Evolutionary conservation across 1,140 invertebrate species (phyloP).

Genomic region (Drosophila sturtevanti): DNA sequence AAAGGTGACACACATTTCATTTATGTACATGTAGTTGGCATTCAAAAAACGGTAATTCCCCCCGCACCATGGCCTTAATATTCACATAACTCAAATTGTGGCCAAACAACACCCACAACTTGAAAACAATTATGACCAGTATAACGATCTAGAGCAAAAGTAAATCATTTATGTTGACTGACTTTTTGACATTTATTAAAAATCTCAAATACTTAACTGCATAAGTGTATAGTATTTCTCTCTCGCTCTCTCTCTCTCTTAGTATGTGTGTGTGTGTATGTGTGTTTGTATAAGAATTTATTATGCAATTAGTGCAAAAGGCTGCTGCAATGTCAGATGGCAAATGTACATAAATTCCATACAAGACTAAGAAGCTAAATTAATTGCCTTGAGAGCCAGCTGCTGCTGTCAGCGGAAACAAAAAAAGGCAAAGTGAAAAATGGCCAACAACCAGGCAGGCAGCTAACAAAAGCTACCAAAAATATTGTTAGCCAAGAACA

Average conservation of each 20-base stretch:
- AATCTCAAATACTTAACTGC: conserved; percentile 18
- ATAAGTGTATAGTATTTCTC: neutral
- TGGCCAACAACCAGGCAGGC: neutral
- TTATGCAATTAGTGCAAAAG: conserved; percentile 68
- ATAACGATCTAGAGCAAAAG: neutral
- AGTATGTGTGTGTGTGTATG: neutral
- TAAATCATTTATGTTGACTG: conserved; percentile 60
- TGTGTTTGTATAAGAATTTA: conserved; percentile 56
- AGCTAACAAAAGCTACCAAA: neutral
- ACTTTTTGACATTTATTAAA: conserved; percentile 64
- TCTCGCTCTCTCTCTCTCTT: no score
- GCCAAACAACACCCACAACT: neutral
- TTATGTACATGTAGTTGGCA: neutral
- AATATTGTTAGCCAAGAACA: neutral
- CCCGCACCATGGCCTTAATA: neutral
- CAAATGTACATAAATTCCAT: conserved; percentile 34
- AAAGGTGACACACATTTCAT: neutral
- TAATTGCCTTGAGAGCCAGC: conserved; percentile 27
- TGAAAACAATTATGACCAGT: neutral
- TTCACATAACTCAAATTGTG: no score
- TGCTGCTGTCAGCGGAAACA: conserved; percentile 49
- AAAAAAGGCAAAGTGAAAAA: conserved; percentile 31
- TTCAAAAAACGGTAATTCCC: neutral
- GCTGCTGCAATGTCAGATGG: conserved; percentile 8
- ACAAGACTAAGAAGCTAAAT: conserved; percentile 40